Evolutionary conservation across 2,113 vertebrate species (phyloP), one percentile per base, ranked within the genome.

Genomic region (Mohoua ochrocephala): DNA sequence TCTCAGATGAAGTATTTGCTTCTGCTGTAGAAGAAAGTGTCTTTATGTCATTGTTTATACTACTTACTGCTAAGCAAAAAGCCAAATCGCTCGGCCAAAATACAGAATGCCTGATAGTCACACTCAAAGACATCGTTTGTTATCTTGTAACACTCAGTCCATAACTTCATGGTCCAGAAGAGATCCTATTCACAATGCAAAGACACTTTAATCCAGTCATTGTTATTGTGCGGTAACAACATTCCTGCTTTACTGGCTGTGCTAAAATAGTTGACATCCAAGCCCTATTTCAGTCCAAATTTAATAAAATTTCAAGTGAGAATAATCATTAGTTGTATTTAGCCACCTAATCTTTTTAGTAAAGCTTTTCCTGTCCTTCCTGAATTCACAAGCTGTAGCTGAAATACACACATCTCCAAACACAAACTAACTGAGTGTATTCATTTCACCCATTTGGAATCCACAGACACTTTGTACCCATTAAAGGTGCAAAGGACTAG

Each of bases 201-300:
- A 94, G n/a, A 81, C 57, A 80, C 31, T 90, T 96, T 86, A 91
- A 95, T 95, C 95, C 73, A 47, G 27, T 70, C 86, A 91, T 92
- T 76, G 80, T 92, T 81, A 75, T 0, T 71, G 64, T 60, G 67
- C 30, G 8, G 35, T 53, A 92, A 37, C 76, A 95, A 89, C 80
- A 75, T 84, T 91, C 84, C 89, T 76, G 50, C 9, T 77, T 93
- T 91, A 90, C 57, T 69, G 45, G 82, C 79, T 85, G 41, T 42
- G 73, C 68, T 84, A 84, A 83, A 87, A 69, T 39, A 54, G 42
- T 73, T 84, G 53, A 68, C 35, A 86, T 35, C 22, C 20, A 79
- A 85, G n/a, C 0, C 0, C 42, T 57, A 41, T 35, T 76, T 69
- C 73, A 35, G 18, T 78, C 27, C 39, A 92, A 86, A 89, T 45